phyloP scores from a whole-genome alignment of 2,797 vertebrate species.

The Anableps anableps region DNA sequence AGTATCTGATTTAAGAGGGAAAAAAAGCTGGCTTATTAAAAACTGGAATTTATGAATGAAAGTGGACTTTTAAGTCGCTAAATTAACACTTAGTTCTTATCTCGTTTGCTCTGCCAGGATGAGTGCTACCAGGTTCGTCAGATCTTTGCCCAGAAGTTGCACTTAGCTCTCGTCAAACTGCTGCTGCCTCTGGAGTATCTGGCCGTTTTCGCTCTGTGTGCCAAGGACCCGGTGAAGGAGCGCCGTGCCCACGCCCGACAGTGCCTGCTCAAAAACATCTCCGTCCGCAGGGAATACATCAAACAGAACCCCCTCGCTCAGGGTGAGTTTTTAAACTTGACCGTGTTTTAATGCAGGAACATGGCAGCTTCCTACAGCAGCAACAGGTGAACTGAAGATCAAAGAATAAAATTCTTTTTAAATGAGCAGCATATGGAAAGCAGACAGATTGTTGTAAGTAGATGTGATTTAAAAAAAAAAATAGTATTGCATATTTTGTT shows the following conservation, averaged over 20 bases:
- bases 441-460: not conserved
- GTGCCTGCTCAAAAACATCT: conserved; percentile 99
- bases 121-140: conserved; percentile 99
- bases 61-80: not conserved
- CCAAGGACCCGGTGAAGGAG: conserved; percentile 99
- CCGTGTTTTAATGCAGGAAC: not conserved
- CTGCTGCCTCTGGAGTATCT: conserved; percentile 96
- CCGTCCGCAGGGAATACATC: conserved; percentile 96
- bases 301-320: conserved; percentile 95
- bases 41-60: not conserved
- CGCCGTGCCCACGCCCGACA: conserved; percentile 96
- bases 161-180: conserved; percentile 95
- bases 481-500: not conserved
- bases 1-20: not conserved
- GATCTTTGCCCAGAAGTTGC: conserved; percentile 98
- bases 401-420: not conserved
- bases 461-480: too few species aligned
- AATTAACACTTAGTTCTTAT: not conserved
- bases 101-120: conserved; percentile 80
- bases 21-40: too few species aligned
- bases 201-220: conserved; percentile 96
- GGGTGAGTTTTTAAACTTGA: conserved; percentile 75
- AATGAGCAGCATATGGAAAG: not conserved
- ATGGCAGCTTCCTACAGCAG: not conserved
- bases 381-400: not conserved